phyloP scores from a whole-genome alignment of 2,797 vertebrate genomes.

The Sternarchorhynchus goeldii region DNA sequence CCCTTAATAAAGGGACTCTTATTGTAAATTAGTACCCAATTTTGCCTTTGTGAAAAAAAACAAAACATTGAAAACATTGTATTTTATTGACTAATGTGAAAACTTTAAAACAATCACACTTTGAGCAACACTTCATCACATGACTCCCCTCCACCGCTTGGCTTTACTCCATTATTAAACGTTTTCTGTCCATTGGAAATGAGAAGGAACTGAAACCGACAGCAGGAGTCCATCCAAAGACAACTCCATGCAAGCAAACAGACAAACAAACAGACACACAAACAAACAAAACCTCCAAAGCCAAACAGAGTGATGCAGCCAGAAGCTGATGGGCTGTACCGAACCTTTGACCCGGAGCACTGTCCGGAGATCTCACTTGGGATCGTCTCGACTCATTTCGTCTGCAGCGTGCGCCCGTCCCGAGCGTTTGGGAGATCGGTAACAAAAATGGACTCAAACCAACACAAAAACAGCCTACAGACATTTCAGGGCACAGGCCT shows the following conservation, averaged over 20 bases:
- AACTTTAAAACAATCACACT: background rate
- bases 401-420: constrained; percentile 8
- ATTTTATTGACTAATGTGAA: background rate
- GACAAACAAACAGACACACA: constrained; percentile 30
- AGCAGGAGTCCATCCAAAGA: constrained; percentile 2
- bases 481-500: constrained; percentile 32
- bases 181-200: background rate
- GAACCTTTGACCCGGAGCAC: background rate
- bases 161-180: background rate
- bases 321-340: constrained; percentile 41
- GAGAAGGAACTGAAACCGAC: background rate
- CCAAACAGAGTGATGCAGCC: constrained; percentile 22
- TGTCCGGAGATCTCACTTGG: constrained; percentile 31
- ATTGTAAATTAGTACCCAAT: too few species aligned
- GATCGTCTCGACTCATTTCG: constrained; percentile 34
- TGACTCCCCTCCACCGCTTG: background rate
- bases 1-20: too few species aligned
- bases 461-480: constrained; percentile 46
- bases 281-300: constrained; percentile 45
- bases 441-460: constrained; percentile 23
- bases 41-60: background rate
- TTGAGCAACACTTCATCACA: background rate
- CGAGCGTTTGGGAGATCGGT: constrained; percentile 6
- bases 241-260: background rate
- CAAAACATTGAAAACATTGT: background rate